Conservation (phyloP, 2,113 vertebrate species). For the Lichenostomus cassidix region DNA sequence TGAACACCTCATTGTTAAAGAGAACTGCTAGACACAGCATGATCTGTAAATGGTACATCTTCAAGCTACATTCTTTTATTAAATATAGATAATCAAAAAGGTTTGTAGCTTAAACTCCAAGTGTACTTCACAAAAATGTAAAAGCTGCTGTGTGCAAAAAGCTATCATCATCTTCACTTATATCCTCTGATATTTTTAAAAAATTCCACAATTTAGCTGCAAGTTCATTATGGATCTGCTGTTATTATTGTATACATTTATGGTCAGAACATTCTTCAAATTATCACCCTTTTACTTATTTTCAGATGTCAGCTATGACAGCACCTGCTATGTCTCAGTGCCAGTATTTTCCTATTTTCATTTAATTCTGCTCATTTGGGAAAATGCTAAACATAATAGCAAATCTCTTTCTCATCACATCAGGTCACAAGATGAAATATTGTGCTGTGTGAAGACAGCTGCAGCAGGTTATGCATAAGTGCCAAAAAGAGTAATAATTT, state of each 20-base stretch:
- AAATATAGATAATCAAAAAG: background rate
- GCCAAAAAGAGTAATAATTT: background rate
- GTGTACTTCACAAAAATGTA: background rate
- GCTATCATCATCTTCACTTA: background rate
- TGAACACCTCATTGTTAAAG: background rate
- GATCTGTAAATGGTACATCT: background rate
- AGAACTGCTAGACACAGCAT: background rate
- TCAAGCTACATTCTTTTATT: background rate
- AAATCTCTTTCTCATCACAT: background rate
- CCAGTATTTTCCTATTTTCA: background rate
- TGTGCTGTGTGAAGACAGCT: background rate
- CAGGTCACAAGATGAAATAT: background rate
- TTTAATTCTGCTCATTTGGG: background rate
- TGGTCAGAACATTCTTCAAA: background rate
- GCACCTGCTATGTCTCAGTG: background rate
- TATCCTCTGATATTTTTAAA: background rate
- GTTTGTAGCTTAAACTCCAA: background rate
- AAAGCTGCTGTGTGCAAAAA: background rate
- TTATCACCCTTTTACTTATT: background rate
- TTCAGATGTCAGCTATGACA: background rate
- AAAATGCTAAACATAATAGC: background rate
- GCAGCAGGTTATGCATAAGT: background rate
- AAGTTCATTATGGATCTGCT: background rate
- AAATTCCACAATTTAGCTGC: rapidly evolving
- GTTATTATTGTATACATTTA: background rate